Conservation (phyloP, 2,888 invertebrate species). For the Myopa testacea region DNA sequence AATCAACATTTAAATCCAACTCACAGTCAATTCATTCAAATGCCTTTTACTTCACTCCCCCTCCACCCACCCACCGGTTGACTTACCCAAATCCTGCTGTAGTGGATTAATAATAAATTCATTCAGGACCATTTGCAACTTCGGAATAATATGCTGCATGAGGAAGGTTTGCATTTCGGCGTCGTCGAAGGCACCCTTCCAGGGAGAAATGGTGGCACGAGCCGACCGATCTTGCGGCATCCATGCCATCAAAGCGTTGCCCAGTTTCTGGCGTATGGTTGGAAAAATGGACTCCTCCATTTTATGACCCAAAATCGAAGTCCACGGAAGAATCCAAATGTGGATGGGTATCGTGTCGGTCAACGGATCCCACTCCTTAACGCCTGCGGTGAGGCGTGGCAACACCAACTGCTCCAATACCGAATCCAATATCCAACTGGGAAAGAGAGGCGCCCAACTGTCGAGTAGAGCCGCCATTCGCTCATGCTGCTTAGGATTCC, state of each 20-base stretch:
- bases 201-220: conserved; percentile 89
- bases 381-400: conserved; percentile 80
- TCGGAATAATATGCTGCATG: conserved; percentile 88
- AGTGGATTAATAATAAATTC: conserved; percentile 79
- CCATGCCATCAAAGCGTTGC: conserved; percentile 91
- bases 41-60: neutral
- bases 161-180: conserved; percentile 85
- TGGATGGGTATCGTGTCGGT: conserved; percentile 96
- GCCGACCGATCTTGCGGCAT: conserved; percentile 96
- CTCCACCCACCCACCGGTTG: neutral
- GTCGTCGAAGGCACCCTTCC: conserved; percentile 82
- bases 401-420: conserved; percentile 85
- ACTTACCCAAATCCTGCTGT: conserved; percentile 76
- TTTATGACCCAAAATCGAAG: conserved; percentile 79
- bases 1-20: neutral
- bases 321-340: conserved; percentile 98
- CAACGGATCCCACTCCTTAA: conserved; percentile 94
- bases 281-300: conserved; percentile 78
- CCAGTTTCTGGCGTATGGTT: conserved; percentile 90
- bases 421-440: conserved; percentile 85
- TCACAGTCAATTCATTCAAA: neutral
- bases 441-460: conserved; percentile 83
- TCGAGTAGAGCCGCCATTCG: conserved; percentile 83
- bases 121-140: conserved; percentile 80
- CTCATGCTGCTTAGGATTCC: conserved; percentile 86